These are phyloP conservation scores for Henicopernis longicauda DNA, from an alignment of 2,113 vertebrate species.

Conservation along the genomic window DNA sequence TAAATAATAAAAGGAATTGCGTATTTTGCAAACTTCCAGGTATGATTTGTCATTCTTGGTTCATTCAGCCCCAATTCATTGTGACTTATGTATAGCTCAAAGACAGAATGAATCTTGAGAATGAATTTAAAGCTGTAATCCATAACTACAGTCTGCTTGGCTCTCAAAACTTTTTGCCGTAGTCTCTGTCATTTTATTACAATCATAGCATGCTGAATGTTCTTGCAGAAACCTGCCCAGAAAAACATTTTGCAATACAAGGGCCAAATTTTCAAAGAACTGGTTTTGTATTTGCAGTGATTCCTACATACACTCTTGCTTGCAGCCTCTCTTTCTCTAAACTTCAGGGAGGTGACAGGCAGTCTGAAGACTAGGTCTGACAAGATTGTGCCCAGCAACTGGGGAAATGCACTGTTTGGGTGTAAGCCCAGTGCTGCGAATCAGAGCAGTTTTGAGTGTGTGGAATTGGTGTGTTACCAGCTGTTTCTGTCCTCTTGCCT, in stretches of 20 bases:
- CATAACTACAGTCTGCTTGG: not conserved
- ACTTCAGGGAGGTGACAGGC: not conserved
- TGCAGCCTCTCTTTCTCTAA: not conserved
- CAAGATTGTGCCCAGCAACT: not conserved
- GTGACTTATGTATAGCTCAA: not conserved
- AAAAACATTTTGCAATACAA: not conserved
- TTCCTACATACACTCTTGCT: not conserved
- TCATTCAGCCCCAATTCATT: not conserved
- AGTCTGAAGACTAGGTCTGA: not conserved
- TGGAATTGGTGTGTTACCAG: not conserved
- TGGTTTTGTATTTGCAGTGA: not conserved
- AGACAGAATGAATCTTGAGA: constrained; percentile 25
- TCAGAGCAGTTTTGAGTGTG: not conserved
- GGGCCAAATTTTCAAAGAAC: constrained; percentile 63
- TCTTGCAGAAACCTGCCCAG: constrained; percentile 38
- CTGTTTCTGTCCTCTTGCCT: not conserved
- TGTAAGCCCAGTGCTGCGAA: not conserved
- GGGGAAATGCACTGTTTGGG: not conserved
- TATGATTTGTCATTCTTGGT: not conserved
- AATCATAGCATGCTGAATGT: not conserved
- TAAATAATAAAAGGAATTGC: not conserved
- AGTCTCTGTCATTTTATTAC: not conserved
- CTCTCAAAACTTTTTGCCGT: not conserved
- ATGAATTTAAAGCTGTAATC: constrained; percentile 30
- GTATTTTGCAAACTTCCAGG: not conserved